Conservation (phyloP, 2,888 invertebrate species). For the Pocota personata region DNA sequence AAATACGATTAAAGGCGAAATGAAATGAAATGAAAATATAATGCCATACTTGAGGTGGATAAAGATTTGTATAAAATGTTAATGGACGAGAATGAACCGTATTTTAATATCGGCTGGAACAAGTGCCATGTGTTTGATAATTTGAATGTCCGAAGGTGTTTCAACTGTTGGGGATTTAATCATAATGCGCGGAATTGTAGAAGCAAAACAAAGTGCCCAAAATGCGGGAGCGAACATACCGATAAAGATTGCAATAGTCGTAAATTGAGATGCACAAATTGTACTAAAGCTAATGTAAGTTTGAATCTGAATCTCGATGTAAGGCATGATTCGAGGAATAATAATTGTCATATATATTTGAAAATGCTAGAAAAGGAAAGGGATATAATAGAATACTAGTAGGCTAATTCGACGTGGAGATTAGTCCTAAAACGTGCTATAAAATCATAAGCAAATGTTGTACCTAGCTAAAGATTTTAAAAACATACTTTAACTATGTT, state of each 20-base stretch:
- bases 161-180: slow-evolving; percentile 32
- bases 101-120: slow-evolving; percentile 16
- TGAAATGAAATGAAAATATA: not conserved
- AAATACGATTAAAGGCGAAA: not conserved
- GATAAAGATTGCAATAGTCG: not conserved
- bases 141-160: not conserved
- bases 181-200: not conserved
- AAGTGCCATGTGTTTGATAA: slow-evolving; percentile 1
- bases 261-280: not conserved
- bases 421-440: too few relatives aligned
- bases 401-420: not conserved
- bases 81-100: not conserved
- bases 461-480: too few relatives aligned
- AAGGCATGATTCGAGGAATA: slow-evolving; percentile 4
- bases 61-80: not conserved
- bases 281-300: not conserved
- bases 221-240: not conserved
- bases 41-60: slow-evolving; percentile 6
- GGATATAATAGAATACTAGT: slow-evolving; percentile 10
- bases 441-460: too few relatives aligned
- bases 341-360: not conserved
- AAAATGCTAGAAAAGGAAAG: not conserved
- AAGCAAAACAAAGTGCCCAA: not conserved
- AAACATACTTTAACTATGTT: too few relatives aligned
- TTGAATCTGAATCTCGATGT: not conserved